Base-by-base conservation (phyloP, 35 echinoderm and acorn worm genomes). In the Holothuria glaberrima region DNA sequence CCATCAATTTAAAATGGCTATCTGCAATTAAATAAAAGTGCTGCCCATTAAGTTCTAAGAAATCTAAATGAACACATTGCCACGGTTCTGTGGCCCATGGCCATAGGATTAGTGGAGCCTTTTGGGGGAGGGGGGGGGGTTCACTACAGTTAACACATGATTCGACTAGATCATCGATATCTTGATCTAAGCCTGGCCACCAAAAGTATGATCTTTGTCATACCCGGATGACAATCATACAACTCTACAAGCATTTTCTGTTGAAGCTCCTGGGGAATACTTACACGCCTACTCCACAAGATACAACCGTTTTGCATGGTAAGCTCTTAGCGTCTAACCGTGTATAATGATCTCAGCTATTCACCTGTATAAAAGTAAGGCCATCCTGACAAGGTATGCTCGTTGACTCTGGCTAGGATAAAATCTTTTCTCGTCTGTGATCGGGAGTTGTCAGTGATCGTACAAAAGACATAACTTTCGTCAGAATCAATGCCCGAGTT, bases 191-290 rank as follows among this genome's bases (percentile, higher is more conserved):
- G 14, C 68, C 63, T 68, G 80, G 72, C 91, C 86, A 93, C 72
- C 90, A 92, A 2, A 92, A 24, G 33, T 86, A 86, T 38, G 75
- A 83, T 22, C 68, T 59, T 28, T 64, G 29, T 32, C 30, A 88
- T 88, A 1, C 72, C 86, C 21, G 82, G 71, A 65, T 93, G 70
- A 22, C 74, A 54, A 20, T 87, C 83, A 88, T 93, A 85, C 48
- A 91, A 68, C 46, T 91, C 78, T 28, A 20, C 10, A 14, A 91
- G 41, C 26, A 91, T 77, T 24, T 68, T 29, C 29, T 82, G 41
- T 33, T 52, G 89, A 9, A 65, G 44, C 18, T 91, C 30, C 32
- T 48, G 59, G 27, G 75, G 50, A 52, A 91, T 70, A 56, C 74
- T 75, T 22, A 75, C 86, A 58, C 86, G 62, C 30, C 67, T 58